These are phyloP conservation scores for Halcyon leucocephala DNA, from an alignment of 2,797 vertebrate genomes.

Conservation along the genomic window DNA sequence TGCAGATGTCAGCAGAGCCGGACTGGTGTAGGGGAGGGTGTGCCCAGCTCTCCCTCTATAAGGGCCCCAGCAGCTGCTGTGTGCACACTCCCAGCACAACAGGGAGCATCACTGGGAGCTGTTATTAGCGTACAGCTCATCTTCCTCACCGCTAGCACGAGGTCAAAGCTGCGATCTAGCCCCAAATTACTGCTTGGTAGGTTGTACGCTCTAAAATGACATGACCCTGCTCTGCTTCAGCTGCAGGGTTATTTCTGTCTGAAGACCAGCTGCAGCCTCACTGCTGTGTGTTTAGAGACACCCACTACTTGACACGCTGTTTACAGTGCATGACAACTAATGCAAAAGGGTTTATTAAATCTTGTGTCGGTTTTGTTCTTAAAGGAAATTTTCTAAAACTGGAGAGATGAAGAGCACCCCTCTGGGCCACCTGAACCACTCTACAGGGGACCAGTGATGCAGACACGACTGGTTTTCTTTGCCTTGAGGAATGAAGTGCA, in stretches of 20 bases:
- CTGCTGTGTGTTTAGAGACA: not conserved
- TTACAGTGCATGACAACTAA: not conserved
- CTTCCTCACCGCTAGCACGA: not conserved
- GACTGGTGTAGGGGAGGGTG: not conserved
- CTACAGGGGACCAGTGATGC: not conserved
- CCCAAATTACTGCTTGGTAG: not conserved
- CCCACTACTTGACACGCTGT: not conserved
- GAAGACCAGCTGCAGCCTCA: not conserved
- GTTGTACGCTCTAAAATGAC: not conserved
- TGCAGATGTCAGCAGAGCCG: not conserved
- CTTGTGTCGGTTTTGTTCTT: not conserved
- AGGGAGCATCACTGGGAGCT: not conserved
- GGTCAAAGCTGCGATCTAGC: not conserved
- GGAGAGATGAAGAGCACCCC: not conserved
- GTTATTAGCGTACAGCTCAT: not conserved
- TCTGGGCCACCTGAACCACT: not conserved
- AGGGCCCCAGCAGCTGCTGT: not conserved
- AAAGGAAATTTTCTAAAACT: not conserved
- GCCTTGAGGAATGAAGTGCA: not conserved
- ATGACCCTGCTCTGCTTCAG: not conserved
- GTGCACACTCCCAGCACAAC: not conserved
- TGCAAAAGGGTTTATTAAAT: not conserved
- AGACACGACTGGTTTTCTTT: not conserved
- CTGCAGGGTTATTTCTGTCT: not conserved
- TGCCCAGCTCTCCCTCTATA: fast-evolving